Evolutionary conservation across 2,888 invertebrate genomes (phyloP), one percentile per base, ranked within the genome.

Genomic region (Polydrusus cervinus): DNA sequence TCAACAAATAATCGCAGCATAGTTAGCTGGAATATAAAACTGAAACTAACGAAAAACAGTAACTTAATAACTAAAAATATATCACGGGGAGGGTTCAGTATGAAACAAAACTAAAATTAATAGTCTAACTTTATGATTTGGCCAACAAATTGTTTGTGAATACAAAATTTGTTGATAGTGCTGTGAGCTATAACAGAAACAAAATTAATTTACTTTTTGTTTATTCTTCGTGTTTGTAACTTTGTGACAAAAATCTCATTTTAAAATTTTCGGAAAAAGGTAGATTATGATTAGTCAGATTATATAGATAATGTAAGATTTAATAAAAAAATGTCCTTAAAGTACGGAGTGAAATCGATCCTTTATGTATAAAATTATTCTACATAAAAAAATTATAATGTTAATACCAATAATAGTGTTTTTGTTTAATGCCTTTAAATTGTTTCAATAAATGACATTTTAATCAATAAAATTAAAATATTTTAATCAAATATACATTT

Each of bases 131-230:
- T 64, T 45, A 25, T 30, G 47, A 45, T 45, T 40, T 25, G 13
- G 18, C 13, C 25, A 20, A 47, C 62, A 64, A 64, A 47, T 64
- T 64, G 45, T 47, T 45, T 47, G 30, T 64, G 62, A 64, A 64
- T 64, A 64, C 25, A 43, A 47, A 64, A 47, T 47, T 9, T 64
- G 61, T 16, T 61, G 61, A 34, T 45, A 25, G 13, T 64, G 45
- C 62, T 45, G 40, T 18, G 40, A 60, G 38, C 45, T 20, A 10
- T 57, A 34, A 1, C 30, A 47, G n/a, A 13, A 45, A 25, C 20
- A 25, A 64, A 25, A 64, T 25, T 64, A 47, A 64, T 30, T 47
- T 25, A 45, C 25, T 14, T 20, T 47, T 64, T 47, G 61, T 61
- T 61, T 61, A 18, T 61, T 11, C 30, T 40, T 61, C 18, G 18